phyloP scores from a whole-genome alignment of 2,797 vertebrate genomes.

The Sparidentex hasta region DNA sequence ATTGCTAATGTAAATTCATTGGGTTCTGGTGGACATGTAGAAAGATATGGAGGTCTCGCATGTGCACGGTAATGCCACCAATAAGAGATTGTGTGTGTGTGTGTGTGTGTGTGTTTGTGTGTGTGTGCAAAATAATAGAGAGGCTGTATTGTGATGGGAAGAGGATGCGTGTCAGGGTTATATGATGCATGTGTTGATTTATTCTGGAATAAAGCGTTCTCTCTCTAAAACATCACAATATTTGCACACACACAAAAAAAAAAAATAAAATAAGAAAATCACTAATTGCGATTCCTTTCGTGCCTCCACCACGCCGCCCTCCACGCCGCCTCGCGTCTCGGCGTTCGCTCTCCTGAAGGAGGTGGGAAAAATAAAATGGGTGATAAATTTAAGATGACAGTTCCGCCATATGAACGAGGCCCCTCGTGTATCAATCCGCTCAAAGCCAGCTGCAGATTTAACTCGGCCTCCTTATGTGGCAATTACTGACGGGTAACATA shows the following conservation, averaged over 20 bases:
- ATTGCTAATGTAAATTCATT: slow-evolving; percentile 82
- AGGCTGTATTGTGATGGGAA: slow-evolving; percentile 15
- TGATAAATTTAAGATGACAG: slow-evolving; percentile 77
- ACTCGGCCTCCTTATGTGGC: slow-evolving; percentile 76
- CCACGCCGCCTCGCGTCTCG: slow-evolving; percentile 31
- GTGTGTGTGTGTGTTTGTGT: slow-evolving; percentile 1
- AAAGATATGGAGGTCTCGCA: slow-evolving; percentile 64
- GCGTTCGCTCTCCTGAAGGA: slow-evolving; percentile 35
- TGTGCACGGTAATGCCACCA: slow-evolving; percentile 45
- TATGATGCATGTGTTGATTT: slow-evolving; percentile 28
- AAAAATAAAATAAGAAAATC: no score
- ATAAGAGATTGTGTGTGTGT: slow-evolving; percentile 34
- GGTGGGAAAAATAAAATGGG: slow-evolving; percentile 59
- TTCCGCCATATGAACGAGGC: slow-evolving; percentile 67
- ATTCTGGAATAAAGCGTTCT: slow-evolving; percentile 24
- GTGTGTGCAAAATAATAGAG: slow-evolving; percentile 18
- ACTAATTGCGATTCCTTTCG: slow-evolving; percentile 32
- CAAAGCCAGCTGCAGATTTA: slow-evolving; percentile 77
- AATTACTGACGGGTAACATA: slow-evolving; percentile 76
- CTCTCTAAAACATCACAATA: slow-evolving; percentile 23
- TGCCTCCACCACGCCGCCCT: neutral
- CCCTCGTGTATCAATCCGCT: slow-evolving; percentile 67
- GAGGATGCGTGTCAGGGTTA: neutral
- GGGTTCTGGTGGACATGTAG: slow-evolving; percentile 68
- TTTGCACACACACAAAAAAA: neutral